Percentiles rank a stretch among this genome's conserved stretches.
These are phyloP conservation scores for Agelastica alni DNA, from an alignment of 2,888 invertebrate species.

Conservation along the genomic window DNA sequence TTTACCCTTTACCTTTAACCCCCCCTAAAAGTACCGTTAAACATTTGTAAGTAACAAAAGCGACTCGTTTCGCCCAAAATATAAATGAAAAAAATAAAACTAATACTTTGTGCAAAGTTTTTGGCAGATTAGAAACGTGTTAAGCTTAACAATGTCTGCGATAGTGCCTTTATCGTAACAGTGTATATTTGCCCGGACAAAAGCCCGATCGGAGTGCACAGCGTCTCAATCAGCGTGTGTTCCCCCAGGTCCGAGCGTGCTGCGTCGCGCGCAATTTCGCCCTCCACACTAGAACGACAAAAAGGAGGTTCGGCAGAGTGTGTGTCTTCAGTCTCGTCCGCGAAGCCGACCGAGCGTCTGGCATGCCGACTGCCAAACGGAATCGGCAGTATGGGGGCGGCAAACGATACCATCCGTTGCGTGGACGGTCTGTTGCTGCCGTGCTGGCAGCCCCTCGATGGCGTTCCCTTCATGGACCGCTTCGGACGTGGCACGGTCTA, in stretches of 20 bases:
- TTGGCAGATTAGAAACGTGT: no score
- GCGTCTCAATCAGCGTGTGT: slow-evolving; percentile 14
- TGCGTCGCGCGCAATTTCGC: slow-evolving; percentile 42
- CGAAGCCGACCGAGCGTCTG: slow-evolving; percentile 13
- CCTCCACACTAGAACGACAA: slow-evolving; percentile 21
- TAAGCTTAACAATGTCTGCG: no score
- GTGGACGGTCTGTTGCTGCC: slow-evolving; percentile 85
- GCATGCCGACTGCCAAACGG: slow-evolving; percentile 19
- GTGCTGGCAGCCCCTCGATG: slow-evolving; percentile 83
- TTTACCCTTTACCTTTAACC: no score
- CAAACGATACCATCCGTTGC: slow-evolving; percentile 60
- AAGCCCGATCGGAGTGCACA: neutral
- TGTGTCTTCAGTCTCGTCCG: slow-evolving; percentile 23
- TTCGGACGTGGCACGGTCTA: slow-evolving; percentile 88
- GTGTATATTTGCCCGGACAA: neutral
- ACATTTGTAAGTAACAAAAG: no score
- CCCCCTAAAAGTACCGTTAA: no score
- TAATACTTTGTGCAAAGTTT: no score
- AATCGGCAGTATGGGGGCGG: slow-evolving; percentile 26
- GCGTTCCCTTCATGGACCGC: slow-evolving; percentile 75
- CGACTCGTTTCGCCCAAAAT: no score
- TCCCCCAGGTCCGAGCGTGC: slow-evolving; percentile 3
- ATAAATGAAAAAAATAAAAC: no score
- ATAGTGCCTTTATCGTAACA: no score
- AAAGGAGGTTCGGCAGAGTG: slow-evolving; percentile 45